These are phyloP conservation scores for Leucoraja ocellata DNA, from an alignment of 2,797 vertebrate genomes.

Conservation along the genomic window DNA sequence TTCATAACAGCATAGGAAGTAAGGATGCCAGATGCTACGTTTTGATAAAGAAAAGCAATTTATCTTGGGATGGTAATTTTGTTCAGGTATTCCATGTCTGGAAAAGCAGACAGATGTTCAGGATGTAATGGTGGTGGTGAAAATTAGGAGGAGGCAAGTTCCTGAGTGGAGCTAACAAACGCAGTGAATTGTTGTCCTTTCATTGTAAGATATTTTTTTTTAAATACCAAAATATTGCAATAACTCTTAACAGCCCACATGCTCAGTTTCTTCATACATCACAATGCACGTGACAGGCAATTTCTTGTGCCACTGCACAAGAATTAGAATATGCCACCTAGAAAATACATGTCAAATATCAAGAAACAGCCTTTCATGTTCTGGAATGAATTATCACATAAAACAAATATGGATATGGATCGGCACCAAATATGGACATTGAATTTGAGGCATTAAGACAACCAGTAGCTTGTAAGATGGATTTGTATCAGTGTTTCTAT, in stretches of 20 bases:
- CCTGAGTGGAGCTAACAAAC: background rate
- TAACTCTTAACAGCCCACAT: background rate
- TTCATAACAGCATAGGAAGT: background rate
- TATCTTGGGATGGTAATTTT: background rate
- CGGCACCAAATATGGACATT: background rate
- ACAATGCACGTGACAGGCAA: background rate
- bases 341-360: background rate
- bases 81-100: background rate
- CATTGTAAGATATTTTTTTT: background rate
- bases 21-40: background rate
- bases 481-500: background rate
- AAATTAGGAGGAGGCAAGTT: background rate
- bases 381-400: background rate
- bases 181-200: background rate
- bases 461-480: background rate
- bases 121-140: background rate
- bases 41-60: background rate
- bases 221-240: background rate
- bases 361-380: background rate
- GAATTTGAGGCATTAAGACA: background rate
- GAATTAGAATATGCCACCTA: background rate
- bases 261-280: background rate
- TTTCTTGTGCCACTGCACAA: background rate
- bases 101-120: background rate
- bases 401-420: background rate